phyloP scores from a whole-genome alignment of 2,888 invertebrate genomes.

The Megalurothrips usitatus region DNA sequence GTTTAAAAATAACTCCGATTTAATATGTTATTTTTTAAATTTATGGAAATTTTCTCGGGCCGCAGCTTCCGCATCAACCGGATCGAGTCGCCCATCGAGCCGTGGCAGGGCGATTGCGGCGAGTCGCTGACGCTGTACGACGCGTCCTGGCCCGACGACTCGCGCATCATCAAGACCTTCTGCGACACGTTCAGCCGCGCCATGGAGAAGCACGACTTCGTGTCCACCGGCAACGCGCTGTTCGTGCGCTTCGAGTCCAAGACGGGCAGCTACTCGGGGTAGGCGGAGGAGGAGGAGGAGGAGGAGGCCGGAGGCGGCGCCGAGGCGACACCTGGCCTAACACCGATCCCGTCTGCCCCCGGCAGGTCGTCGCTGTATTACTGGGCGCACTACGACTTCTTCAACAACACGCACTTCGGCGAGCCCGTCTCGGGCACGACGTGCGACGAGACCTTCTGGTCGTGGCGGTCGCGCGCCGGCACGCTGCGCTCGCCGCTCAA shows the following conservation, averaged over 20 bases:
- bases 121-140: constrained; percentile 88
- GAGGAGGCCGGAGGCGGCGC: too few relatives aligned
- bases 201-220: constrained; percentile 90
- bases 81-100: constrained; percentile 80
- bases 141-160: constrained; percentile 80
- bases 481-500: constrained; percentile 77
- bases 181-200: constrained; percentile 91
- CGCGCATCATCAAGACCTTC: constrained; percentile 87
- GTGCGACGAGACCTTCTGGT: constrained; percentile 83
- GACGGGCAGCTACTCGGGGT: constrained; percentile 87
- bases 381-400: constrained; percentile 92
- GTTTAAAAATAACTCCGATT: too few relatives aligned
- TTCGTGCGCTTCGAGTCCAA: constrained; percentile 87
- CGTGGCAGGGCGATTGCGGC: constrained; percentile 83
- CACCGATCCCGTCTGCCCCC: constrained; percentile 29
- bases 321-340: constrained; percentile 35
- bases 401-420: constrained; percentile 83
- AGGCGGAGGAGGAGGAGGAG: too few relatives aligned
- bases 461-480: constrained; percentile 75
- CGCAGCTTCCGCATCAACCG: constrained; percentile 79
- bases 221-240: constrained; percentile 79
- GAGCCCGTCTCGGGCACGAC: constrained; percentile 74
- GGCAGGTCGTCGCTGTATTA: constrained; percentile 83
- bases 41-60: too few relatives aligned
- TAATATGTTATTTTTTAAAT: too few relatives aligned